Base-by-base conservation (phyloP, 2,888 invertebrate species). In the Neria commutata region DNA sequence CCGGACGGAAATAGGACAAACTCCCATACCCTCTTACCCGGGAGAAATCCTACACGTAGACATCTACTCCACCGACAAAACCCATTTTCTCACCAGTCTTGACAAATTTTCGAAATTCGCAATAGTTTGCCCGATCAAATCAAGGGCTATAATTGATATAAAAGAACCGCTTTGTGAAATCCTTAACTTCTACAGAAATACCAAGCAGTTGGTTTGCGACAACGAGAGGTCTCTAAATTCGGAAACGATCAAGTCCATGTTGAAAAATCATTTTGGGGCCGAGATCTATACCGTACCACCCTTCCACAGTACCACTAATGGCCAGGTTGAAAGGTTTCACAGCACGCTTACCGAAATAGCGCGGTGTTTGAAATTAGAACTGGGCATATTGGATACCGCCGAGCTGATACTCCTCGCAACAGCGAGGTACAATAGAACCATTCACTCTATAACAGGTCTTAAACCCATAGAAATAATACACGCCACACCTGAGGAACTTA, bases 281-380 rank as follows among this genome's bases (percentile, higher is more conserved):
- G 37, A 57, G 50, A 29, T 54, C 5, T 37, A 49, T 19, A 57
- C 29, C 19, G 50, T 48, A 11, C 56, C 60, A 14, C 56, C 54
- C 17, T 57, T 56, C 14, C 21, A 16, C 8, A 56, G 56, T 40
- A 54, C 29, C 19, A 23, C 56, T 6, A 67, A 65, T 42, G 64
- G 62, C 1, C 60, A 62, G 34, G 56, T 64, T 2, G 65, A 64
- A 47, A 53, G 64, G 10, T 61, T 67, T 25, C 62, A 65, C 42
- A 66, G 64, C 2, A 25, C 55, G 2, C n/a, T n/a, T n/a, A n/a
- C n/a, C n/a, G 62, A 65, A 49, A 66, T 67, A 21, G 58, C 65
- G 59, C 52, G 67, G 37, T 65, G 64, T 34, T 48, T 63, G 3
- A 63, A 65, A 46, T 10, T 48, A 3, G 57, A 65, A 29, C 46